Evolutionary conservation across 1,140 invertebrate species (phyloP).

Genomic region (Melanaphis sacchari): DNA sequence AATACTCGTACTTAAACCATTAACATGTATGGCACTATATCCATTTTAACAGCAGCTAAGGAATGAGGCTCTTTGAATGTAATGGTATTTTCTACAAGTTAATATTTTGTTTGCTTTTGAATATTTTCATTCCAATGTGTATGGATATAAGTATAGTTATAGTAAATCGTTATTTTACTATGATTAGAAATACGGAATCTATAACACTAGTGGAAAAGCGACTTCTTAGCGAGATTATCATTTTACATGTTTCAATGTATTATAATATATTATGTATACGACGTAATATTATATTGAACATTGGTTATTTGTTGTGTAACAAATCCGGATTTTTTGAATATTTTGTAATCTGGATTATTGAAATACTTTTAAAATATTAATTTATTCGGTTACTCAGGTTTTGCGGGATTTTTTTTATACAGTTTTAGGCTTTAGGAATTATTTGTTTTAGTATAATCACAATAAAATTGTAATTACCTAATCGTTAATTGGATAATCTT

Average conservation of each 20-base stretch:
- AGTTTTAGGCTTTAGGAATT: not conserved
- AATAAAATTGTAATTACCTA: not conserved
- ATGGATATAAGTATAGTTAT: no score
- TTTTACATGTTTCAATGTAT: not conserved
- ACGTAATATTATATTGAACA: not conserved
- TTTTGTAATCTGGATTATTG: not conserved
- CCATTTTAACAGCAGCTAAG: not conserved
- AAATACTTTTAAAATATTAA: not conserved
- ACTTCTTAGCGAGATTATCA: not conserved
- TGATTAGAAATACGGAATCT: not conserved
- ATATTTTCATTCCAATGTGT: not conserved
- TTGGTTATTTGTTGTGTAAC: not conserved
- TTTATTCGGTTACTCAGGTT: not conserved
- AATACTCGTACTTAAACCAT: no score
- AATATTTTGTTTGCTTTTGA: not conserved
- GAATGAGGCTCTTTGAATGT: not conserved
- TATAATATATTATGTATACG: not conserved
- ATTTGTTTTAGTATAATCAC: not conserved
- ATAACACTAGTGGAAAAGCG: not conserved
- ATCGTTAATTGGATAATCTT: not conserved
- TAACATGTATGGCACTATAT: not conserved
- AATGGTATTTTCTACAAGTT: not conserved
- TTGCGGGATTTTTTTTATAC: not conserved
- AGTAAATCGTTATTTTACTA: not conserved
- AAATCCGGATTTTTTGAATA: not conserved